A percentile compares a stretch with the other conserved stretches of the same genome.
phyloP scores from a whole-genome alignment of 2,113 vertebrate genomes.

The Oncorhynchus kisutch region DNA sequence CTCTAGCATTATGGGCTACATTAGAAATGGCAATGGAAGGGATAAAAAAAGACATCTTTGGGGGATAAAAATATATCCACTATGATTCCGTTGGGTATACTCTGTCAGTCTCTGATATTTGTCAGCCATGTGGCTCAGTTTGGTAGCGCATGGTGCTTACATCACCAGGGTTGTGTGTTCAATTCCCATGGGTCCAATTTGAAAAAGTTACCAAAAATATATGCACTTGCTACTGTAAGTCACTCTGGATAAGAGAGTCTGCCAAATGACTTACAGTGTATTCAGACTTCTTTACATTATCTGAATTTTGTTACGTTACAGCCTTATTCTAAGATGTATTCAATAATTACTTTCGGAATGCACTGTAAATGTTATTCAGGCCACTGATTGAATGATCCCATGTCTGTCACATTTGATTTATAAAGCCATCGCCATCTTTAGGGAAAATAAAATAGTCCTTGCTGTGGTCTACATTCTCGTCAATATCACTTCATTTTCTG shows the following conservation, averaged over 20 bases:
- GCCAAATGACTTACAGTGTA: too few relatives aligned
- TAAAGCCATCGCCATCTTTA: neutral
- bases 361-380: neutral
- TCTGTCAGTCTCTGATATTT: neutral
- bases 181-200: too few relatives aligned
- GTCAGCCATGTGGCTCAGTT: conserved; percentile 7
- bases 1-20: conserved; percentile 41
- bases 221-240: too few relatives aligned
- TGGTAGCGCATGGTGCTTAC: too few relatives aligned
- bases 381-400: conserved; percentile 41
- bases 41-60: too few relatives aligned
- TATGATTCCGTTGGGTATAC: neutral
- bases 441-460: neutral
- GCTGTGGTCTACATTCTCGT: conserved; percentile 16
- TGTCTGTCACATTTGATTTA: neutral
- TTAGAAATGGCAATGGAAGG: conserved; percentile 31
- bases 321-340: too few relatives aligned
- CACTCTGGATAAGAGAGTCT: too few relatives aligned
- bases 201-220: too few relatives aligned
- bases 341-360: neutral
- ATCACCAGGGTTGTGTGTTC: too few relatives aligned
- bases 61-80: conserved; percentile 13
- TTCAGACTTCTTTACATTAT: too few relatives aligned
- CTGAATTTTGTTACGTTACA: too few relatives aligned
- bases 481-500: conserved; percentile 18